Percentiles rank a stretch among this genome's conserved stretches.
Conservation (phyloP, 1,140 invertebrate genomes). For the Chrysoperla carnea region DNA sequence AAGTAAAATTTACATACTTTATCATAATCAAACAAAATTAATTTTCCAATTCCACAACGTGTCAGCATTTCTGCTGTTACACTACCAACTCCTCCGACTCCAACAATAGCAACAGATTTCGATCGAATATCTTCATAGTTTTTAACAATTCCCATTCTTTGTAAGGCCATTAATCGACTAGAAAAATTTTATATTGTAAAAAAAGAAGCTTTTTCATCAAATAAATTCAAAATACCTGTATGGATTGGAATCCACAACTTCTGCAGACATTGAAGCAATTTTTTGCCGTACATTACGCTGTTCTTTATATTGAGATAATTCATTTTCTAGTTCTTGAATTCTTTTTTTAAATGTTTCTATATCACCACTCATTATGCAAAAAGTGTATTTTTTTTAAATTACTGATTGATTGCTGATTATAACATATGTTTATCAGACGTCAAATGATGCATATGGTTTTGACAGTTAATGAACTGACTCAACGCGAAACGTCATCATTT, state of each 20-base stretch:
- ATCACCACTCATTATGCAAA: too few relatives aligned
- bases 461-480: too few relatives aligned
- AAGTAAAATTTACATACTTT: conserved; percentile 34
- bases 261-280: conserved; percentile 62
- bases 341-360: too few relatives aligned
- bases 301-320: too few relatives aligned
- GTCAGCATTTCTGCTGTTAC: conserved; percentile 99
- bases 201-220: conserved; percentile 6
- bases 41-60: conserved; percentile 94
- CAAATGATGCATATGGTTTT: too few relatives aligned
- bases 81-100: conserved; percentile 97
- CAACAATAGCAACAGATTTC: conserved; percentile 84
- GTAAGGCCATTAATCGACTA: conserved; percentile 94
- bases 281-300: conserved; percentile 18
- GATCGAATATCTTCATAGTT: conserved; percentile 95
- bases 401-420: too few relatives aligned
- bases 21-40: conserved; percentile 95
- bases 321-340: too few relatives aligned
- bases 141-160: conserved; percentile 97
- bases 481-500: too few relatives aligned
- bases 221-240: conserved; percentile 55
- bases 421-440: too few relatives aligned
- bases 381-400: too few relatives aligned
- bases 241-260: conserved; percentile 98
- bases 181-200: conserved; percentile 13